Percentiles rank a stretch among this genome's conserved stretches.
Evolutionary conservation across 1,140 invertebrate species (phyloP).

Genomic region (Semibalanus balanoides): DNA sequence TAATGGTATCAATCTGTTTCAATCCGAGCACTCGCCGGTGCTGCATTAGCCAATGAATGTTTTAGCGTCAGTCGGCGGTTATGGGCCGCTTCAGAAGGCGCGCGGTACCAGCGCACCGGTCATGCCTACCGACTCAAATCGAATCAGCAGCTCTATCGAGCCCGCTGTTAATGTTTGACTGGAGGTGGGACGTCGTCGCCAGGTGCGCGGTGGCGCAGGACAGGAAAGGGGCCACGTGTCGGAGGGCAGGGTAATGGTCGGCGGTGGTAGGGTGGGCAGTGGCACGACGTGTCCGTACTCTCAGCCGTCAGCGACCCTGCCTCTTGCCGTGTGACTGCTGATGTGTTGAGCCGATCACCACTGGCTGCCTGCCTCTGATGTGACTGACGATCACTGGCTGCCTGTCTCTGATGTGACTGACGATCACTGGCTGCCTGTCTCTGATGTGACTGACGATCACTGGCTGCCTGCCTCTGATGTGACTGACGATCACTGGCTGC

Average conservation of each 20-base stretch:
- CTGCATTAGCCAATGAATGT: not conserved
- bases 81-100: not conserved
- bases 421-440: too few relatives aligned
- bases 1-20: not conserved
- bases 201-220: too few relatives aligned
- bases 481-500: too few relatives aligned
- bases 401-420: too few relatives aligned
- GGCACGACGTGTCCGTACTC: not conserved
- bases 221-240: too few relatives aligned
- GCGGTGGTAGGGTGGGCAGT: too few relatives aligned
- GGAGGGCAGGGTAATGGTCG: too few relatives aligned
- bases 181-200: not conserved
- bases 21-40: not conserved
- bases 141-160: not conserved
- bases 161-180: not conserved
- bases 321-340: not conserved
- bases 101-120: not conserved
- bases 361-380: too few relatives aligned
- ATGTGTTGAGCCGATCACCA: not conserved
- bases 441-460: too few relatives aligned
- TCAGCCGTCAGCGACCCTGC: not conserved
- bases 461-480: too few relatives aligned
- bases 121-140: not conserved
- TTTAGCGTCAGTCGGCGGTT: not conserved
- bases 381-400: too few relatives aligned